A percentile compares a stretch with the other conserved stretches of the same genome.
Conservation (phyloP, 2,888 invertebrate species). For the Drosophila emarginata region DNA sequence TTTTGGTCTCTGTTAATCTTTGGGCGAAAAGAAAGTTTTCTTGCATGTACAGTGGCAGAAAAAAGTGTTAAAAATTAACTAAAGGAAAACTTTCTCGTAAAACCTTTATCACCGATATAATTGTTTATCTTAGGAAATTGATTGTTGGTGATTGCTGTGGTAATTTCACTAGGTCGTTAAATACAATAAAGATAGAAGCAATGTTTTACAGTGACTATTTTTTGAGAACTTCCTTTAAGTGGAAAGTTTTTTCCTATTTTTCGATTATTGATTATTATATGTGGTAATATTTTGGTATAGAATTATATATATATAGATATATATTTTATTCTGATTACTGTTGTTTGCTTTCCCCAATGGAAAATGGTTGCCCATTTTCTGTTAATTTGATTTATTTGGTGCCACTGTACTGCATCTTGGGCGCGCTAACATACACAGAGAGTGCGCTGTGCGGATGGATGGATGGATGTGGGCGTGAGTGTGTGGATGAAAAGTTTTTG, state of each 20-base stretch:
- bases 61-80: neutral
- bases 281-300: too few species aligned
- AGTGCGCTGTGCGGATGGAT: neutral
- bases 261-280: too few species aligned
- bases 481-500: slow-evolving; percentile 31
- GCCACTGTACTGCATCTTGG: slow-evolving; percentile 29
- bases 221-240: neutral
- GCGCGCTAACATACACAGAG: neutral
- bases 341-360: neutral
- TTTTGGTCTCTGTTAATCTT: slow-evolving; percentile 51
- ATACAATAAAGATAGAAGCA: too few species aligned
- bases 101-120: neutral
- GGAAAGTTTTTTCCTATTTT: neutral
- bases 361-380: neutral
- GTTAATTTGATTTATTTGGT: neutral
- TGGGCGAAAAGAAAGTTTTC: slow-evolving; percentile 48
- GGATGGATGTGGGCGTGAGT: neutral
- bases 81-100: too few species aligned
- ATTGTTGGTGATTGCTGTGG: too few species aligned
- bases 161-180: too few species aligned
- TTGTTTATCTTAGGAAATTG: too few species aligned
- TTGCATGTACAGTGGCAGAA: neutral
- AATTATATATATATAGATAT: too few species aligned
- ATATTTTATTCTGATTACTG: neutral
- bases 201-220: neutral